These are phyloP conservation scores for Litocranius walleri DNA, from an alignment of 2,113 vertebrate species.

Conservation along the genomic window DNA sequence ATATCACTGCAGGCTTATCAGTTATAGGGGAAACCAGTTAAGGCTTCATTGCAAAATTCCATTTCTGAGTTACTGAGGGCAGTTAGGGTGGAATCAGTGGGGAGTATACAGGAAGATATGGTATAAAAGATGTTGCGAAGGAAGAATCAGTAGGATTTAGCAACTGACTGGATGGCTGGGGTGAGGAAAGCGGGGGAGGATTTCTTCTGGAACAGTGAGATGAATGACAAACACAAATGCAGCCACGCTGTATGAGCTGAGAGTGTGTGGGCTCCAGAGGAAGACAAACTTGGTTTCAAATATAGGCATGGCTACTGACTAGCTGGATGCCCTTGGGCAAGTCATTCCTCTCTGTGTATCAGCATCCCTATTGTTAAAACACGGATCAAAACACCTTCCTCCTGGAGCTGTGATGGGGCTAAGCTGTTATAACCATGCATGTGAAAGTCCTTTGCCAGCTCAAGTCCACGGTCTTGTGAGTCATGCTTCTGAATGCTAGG, in stretches of 20 bases:
- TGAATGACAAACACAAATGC: slow-evolving; percentile 26
- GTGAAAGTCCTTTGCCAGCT: not conserved
- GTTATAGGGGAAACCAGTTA: not conserved
- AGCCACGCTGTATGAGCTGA: not conserved
- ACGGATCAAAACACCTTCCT: not conserved
- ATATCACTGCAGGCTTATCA: not conserved
- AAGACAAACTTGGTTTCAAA: not conserved
- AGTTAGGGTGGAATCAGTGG: not conserved
- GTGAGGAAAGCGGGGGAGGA: slow-evolving; percentile 10
- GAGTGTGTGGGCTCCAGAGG: not conserved
- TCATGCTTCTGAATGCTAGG: not conserved
- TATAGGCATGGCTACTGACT: accelerated
- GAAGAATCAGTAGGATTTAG: slow-evolving; percentile 45
- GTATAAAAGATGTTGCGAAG: slow-evolving; percentile 14
- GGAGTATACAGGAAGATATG: not conserved
- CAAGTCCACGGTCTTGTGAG: not conserved
- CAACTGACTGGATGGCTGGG: slow-evolving; percentile 29
- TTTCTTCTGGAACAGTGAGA: slow-evolving; percentile 31
- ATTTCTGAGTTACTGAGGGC: not conserved
- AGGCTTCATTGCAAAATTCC: not conserved
- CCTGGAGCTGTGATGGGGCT: not conserved
- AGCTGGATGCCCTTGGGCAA: not conserved
- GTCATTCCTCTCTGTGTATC: not conserved
- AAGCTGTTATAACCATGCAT: not conserved
- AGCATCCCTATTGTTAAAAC: not conserved